Evolutionary conservation across 2,113 vertebrate genomes (phyloP).

Genomic region (Theropithecus gelada): DNA sequence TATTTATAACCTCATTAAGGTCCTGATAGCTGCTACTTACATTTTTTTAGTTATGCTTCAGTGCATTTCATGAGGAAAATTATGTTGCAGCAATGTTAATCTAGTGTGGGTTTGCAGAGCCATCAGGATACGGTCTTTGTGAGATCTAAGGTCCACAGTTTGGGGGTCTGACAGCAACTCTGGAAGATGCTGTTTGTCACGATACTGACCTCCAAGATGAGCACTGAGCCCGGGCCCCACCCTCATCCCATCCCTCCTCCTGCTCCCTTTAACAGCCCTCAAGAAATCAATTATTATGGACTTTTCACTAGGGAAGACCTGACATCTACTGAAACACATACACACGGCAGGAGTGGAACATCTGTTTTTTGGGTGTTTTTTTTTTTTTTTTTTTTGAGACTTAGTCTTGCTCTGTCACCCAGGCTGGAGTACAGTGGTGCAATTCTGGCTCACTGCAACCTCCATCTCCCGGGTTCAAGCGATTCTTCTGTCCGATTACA

Average conservation of each 20-base stretch:
- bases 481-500: too few species aligned
- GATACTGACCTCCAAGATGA: not conserved
- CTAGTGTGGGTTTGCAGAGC: not conserved
- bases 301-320: not conserved
- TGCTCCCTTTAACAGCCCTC: not conserved
- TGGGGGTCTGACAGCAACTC: not conserved
- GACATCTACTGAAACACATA: not conserved
- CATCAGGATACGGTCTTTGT: fast-evolving
- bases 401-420: too few species aligned
- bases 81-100: not conserved
- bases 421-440: too few species aligned
- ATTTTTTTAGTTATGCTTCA: constrained; percentile 52
- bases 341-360: not conserved
- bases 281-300: not conserved
- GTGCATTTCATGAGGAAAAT: constrained; percentile 49
- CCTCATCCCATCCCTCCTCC: too few species aligned
- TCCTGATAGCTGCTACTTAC: constrained; percentile 48
- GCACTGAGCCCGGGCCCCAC: not conserved
- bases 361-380: fast-evolving
- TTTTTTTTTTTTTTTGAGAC: too few species aligned
- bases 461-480: too few species aligned
- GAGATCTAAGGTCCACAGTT: not conserved
- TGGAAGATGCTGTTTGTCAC: not conserved
- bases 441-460: too few species aligned
- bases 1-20: constrained; percentile 62